Percentiles rank a stretch among this genome's conserved stretches.
Evolutionary conservation across 2,113 vertebrate species (phyloP).

Genomic region (Peromyscus polionotus): DNA sequence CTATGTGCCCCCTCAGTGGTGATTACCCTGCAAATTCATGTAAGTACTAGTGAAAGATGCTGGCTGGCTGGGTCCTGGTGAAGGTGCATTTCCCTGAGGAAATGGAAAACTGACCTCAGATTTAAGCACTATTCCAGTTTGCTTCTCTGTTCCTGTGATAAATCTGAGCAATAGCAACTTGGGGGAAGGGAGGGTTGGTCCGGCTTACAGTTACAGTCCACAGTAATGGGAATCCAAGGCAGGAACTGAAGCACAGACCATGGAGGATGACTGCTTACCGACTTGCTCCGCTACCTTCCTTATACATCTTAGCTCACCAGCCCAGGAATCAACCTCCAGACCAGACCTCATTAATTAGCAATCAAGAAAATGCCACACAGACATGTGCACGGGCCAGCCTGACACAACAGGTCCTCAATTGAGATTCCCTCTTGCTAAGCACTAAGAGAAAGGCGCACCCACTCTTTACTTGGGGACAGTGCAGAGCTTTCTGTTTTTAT

Average conservation of each 20-base stretch:
- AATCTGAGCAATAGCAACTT: not conserved
- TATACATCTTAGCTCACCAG: not conserved
- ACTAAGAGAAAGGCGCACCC: not conserved
- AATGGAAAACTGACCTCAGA: not conserved
- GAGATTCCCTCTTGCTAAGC: not conserved
- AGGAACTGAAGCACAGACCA: too few relatives aligned
- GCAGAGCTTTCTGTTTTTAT: not conserved
- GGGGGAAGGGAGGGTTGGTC: not conserved
- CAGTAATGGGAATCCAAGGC: too few relatives aligned
- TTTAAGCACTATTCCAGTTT: not conserved
- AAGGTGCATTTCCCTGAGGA: not conserved
- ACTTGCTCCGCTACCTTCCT: not conserved
- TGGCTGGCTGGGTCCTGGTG: not conserved
- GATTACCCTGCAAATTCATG: constrained; percentile 91
- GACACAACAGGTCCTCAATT: not conserved
- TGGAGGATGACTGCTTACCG: not conserved
- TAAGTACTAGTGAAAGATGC: constrained; percentile 82
- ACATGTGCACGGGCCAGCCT: not conserved
- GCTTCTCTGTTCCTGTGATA: not conserved
- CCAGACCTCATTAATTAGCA: not conserved
- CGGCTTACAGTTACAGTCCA: not conserved
- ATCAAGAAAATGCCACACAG: not conserved
- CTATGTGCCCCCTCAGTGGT: constrained; percentile 99
- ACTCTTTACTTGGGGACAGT: not conserved
- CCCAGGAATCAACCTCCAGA: not conserved